Conservation (phyloP, 2,113 vertebrate genomes). For the Xyliphius kryptos region DNA sequence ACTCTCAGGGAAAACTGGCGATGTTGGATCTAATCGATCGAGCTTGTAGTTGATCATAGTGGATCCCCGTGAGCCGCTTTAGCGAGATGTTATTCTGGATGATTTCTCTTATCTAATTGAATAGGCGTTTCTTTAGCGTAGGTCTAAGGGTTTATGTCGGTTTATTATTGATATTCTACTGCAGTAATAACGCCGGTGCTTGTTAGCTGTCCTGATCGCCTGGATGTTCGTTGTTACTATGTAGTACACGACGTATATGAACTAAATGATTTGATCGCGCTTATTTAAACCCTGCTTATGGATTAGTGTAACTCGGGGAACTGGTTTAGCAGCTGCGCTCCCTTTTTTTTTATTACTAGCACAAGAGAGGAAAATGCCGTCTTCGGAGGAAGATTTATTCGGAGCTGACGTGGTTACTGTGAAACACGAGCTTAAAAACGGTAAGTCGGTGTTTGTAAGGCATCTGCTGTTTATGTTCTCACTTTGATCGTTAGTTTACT, state of each 20-base stretch:
- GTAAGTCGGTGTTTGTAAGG: slow-evolving; percentile 65
- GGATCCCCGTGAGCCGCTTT: no score
- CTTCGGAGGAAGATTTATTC: slow-evolving; percentile 71
- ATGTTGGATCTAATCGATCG: no score
- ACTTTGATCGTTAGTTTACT: no score
- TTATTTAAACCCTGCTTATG: background rate
- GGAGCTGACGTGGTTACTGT: slow-evolving; percentile 78
- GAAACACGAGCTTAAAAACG: slow-evolving; percentile 87
- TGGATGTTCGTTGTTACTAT: no score
- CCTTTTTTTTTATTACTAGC: slow-evolving; percentile 26
- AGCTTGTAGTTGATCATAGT: no score
- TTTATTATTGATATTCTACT: background rate
- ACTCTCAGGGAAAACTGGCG: no score
- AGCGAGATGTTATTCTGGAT: slow-evolving; percentile 38
- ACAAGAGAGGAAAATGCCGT: slow-evolving; percentile 54
- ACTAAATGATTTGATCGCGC: no score
- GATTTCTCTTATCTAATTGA: slow-evolving; percentile 52
- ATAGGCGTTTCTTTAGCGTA: slow-evolving; percentile 53
- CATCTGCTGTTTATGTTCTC: no score
- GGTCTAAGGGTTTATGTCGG: slow-evolving; percentile 35
- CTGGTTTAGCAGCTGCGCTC: slow-evolving; percentile 31
- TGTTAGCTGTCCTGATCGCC: background rate
- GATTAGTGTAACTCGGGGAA: no score
- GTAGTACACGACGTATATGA: no score
- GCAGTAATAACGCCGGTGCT: slow-evolving; percentile 12